These are phyloP conservation scores for Selene dorsalis DNA, from an alignment of 2,797 vertebrate genomes.

Conservation along the genomic window DNA sequence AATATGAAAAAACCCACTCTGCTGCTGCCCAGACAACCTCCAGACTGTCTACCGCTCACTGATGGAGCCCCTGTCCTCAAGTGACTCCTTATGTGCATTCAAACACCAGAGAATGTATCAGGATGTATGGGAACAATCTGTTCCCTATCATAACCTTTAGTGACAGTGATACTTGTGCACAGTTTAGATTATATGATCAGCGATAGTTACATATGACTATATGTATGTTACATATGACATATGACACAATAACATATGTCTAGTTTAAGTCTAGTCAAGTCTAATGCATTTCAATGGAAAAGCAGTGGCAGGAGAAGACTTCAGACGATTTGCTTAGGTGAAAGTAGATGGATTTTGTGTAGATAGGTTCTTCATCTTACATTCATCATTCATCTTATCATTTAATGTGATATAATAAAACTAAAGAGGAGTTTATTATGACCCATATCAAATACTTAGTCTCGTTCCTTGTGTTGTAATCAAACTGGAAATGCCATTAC, in stretches of 20 bases:
- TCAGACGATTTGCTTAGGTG: not conserved
- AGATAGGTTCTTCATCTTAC: not conserved
- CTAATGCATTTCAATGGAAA: not conserved
- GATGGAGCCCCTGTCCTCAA: slow-evolving; percentile 32
- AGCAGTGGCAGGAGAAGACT: not conserved
- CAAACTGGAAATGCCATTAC: not conserved
- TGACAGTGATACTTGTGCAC: not conserved
- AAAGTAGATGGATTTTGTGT: not conserved
- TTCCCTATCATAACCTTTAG: not conserved
- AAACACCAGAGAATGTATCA: not conserved
- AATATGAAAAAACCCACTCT: not conserved
- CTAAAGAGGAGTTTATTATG: not conserved
- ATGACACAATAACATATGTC: not conserved
- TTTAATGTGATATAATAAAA: not conserved
- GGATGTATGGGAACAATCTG: no score
- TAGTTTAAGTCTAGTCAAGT: no score
- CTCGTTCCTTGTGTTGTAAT: not conserved
- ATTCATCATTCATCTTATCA: not conserved
- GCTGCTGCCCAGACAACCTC: slow-evolving; percentile 45
- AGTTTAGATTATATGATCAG: not conserved
- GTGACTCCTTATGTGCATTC: not conserved
- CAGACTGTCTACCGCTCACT: slow-evolving; percentile 23
- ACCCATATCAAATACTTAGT: not conserved
- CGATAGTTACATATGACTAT: no score
- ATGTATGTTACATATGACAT: no score